A percentile compares a stretch with the other conserved stretches of the same genome.
Conservation (phyloP, 2,888 invertebrate species). For the Mystacides longicornis region DNA sequence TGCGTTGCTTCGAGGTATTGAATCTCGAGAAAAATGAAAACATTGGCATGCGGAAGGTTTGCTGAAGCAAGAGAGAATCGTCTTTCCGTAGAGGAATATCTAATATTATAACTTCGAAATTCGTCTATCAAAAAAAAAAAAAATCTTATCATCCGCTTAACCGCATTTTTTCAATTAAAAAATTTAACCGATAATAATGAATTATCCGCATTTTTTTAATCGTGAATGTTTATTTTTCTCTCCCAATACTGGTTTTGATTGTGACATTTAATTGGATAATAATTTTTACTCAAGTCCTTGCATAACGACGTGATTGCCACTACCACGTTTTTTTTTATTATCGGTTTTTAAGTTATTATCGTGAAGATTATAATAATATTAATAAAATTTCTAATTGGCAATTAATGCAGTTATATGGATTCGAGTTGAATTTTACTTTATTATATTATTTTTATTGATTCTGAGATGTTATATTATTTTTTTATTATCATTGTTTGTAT, state of each 20-base stretch:
- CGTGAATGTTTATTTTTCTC: background rate
- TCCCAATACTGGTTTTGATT: background rate
- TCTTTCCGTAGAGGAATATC: too few relatives aligned
- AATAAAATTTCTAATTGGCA: constrained; percentile 2
- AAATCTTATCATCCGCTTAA: too few relatives aligned
- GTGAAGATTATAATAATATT: background rate
- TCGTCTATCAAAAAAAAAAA: too few relatives aligned
- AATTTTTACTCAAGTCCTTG: background rate
- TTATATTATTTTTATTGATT: background rate
- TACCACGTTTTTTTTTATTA: too few relatives aligned
- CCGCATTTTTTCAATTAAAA: background rate
- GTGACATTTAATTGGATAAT: background rate
- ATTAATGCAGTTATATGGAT: background rate
- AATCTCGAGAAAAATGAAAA: too few relatives aligned
- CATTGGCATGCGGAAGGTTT: too few relatives aligned
- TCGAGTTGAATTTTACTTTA: background rate
- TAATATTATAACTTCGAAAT: too few relatives aligned
- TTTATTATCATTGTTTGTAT: too few relatives aligned
- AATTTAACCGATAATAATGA: background rate
- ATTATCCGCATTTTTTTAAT: background rate
- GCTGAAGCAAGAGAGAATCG: too few relatives aligned
- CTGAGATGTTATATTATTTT: too few relatives aligned
- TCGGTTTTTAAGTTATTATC: background rate
- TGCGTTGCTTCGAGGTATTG: too few relatives aligned
- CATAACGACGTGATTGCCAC: background rate